Evolutionary conservation across 30 jellyfish, hydroid and myxozoan species (phyloP).

Genomic region (Mastigias papua): DNA sequence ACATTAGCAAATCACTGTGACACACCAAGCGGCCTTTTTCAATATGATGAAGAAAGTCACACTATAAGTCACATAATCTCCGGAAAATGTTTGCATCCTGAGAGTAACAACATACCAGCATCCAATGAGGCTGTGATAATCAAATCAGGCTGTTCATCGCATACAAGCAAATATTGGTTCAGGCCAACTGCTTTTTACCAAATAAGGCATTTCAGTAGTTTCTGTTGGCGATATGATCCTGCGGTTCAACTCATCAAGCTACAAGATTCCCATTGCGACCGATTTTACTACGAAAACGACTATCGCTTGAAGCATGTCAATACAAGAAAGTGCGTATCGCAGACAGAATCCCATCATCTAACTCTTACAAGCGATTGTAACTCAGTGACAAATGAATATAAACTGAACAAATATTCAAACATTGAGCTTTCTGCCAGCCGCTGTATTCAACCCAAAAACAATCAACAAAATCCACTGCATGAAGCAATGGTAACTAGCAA

Average conservation of each 20-base stretch:
- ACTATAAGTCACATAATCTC: conserved; percentile 30
- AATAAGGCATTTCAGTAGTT: conserved; percentile 29
- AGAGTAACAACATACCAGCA: not conserved
- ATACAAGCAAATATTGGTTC: conserved; percentile 19
- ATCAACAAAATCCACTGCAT: not conserved
- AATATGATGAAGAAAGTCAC: conserved; percentile 21
- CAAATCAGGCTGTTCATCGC: not conserved
- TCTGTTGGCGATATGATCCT: conserved; percentile 29
- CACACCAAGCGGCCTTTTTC: conserved; percentile 51
- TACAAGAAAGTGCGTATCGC: conserved; percentile 35
- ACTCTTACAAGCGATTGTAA: conserved; percentile 37
- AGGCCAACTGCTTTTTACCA: conserved; percentile 22
- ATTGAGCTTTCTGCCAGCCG: not conserved
- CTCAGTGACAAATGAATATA: not conserved
- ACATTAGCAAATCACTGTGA: conserved; percentile 27
- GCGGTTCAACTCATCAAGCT: conserved; percentile 2
- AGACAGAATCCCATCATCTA: not conserved
- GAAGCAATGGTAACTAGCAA: not conserved
- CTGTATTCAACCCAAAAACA: conserved; percentile 14
- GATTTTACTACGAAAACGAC: conserved; percentile 33
- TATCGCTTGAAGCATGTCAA: conserved; percentile 24
- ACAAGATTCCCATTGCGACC: conserved; percentile 37
- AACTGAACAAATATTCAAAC: not conserved
- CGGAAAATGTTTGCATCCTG: conserved; percentile 46
- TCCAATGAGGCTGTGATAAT: conserved; percentile 10